Conservation (phyloP, 2,797 vertebrate species). For the Cryptoprocta ferox region DNA sequence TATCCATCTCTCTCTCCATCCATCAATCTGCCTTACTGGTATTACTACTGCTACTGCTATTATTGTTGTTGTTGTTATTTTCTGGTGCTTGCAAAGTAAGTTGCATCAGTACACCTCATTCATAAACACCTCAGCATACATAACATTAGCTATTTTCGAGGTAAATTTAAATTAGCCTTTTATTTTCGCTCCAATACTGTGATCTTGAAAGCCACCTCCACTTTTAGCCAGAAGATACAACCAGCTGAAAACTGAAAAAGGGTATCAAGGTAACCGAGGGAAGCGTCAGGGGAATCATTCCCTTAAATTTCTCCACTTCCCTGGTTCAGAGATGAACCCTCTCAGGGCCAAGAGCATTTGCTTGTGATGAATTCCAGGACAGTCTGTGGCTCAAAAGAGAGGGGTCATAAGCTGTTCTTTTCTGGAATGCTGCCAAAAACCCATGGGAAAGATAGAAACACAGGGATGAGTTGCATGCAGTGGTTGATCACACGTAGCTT, state of each 20-base stretch:
- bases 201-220: not conserved
- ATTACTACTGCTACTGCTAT: not conserved
- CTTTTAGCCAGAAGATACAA: slow-evolving; percentile 16
- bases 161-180: slow-evolving; percentile 6
- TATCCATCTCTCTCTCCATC: not conserved
- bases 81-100: not conserved
- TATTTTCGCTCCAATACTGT: not conserved
- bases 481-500: not conserved
- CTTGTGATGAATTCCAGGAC: slow-evolving; percentile 52
- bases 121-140: not conserved
- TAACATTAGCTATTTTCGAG: not conserved
- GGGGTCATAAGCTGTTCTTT: not conserved
- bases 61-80: not conserved
- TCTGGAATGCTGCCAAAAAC: not conserved
- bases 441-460: not conserved
- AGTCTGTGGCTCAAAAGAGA: slow-evolving; percentile 25
- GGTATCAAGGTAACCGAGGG: slow-evolving; percentile 51
- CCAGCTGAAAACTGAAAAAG: slow-evolving; percentile 58
- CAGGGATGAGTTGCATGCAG: not conserved
- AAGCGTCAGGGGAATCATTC: slow-evolving; percentile 29
- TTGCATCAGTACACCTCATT: not conserved
- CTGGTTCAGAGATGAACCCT: slow-evolving; percentile 46
- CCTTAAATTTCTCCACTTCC: slow-evolving; percentile 22
- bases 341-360: slow-evolving; percentile 22
- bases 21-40: not conserved